Base-by-base conservation (phyloP, 2,113 vertebrate species). In the Tetrao urogallus region DNA sequence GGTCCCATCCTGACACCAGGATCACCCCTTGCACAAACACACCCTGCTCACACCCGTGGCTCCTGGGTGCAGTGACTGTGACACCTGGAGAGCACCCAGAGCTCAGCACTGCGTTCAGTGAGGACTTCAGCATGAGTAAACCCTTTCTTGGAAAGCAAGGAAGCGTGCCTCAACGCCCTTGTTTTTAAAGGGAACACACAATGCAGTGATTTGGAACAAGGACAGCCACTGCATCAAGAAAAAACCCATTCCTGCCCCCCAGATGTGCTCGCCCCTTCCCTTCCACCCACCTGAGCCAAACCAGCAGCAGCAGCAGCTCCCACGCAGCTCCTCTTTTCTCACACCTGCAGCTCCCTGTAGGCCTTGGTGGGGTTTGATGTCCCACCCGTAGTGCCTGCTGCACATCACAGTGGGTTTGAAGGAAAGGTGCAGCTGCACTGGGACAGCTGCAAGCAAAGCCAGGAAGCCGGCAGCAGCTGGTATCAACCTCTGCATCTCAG, bases 11-110 rank as follows among this genome's bases (percentile, higher is more conserved):
- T 13, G 11, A 7, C 48, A 50, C n/a, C 8, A 16, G 61, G 50
- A 52, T 28, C 8, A 24, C 34, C 42, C 43, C 42, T 13, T 4
- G 24, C 43, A 14, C 40, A 6, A 30, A 28, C 38, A 5, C 36
- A 3, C 57, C 5, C 1, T 7, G 1, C 52, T 28, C 45, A 0
- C 1, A 14, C 57, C n/a, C 57, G 34, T 8, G 10, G 57, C 47
- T 63, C 10, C 28, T 7, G 1, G 7, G 2, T 5, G 1, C 27
- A 1, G 52, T 19, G 19, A 6, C 36, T 20, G 64, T 2, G 11
- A 6, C 36, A 25, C 15, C 47, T 25, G 45, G 32, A 24, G 25
- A 13, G 65, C 66, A 14, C 20, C 56, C 65, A 20, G 73, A 5
- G 3, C 27, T 2, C 25, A 11, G 45, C 45, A 19, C 83, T 5